A percentile compares a stretch with the other conserved stretches of the same genome.
Conservation (phyloP, 2,888 invertebrate genomes). For the Nomada goodeniana region DNA sequence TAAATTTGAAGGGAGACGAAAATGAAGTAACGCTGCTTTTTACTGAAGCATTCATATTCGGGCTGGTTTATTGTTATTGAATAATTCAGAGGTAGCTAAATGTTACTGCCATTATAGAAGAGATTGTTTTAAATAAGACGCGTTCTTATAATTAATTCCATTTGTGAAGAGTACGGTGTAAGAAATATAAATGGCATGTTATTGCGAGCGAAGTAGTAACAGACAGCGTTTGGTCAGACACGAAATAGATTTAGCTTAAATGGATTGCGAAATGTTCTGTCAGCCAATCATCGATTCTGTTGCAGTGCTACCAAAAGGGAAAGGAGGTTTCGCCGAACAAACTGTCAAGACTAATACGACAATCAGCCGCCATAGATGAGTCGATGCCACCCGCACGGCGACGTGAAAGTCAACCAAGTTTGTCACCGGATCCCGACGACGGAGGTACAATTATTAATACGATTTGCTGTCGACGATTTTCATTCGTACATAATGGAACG, state of each 20-base stretch:
- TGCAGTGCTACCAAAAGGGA: slow-evolving; percentile 82
- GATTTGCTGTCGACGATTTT: slow-evolving; percentile 16
- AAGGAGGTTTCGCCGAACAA: slow-evolving; percentile 83
- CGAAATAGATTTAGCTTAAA: background rate
- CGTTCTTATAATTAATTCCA: too few relatives aligned
- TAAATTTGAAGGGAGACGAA: too few relatives aligned
- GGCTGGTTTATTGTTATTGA: too few relatives aligned
- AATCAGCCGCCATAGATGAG: slow-evolving; percentile 96
- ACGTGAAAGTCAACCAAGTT: slow-evolving; percentile 92
- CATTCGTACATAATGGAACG: slow-evolving; percentile 13
- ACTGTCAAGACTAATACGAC: slow-evolving; percentile 91
- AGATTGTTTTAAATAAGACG: too few relatives aligned
- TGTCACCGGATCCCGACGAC: slow-evolving; percentile 92
- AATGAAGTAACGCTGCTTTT: too few relatives aligned
- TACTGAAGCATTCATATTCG: too few relatives aligned
- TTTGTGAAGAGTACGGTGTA: too few relatives aligned
- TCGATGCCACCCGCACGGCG: slow-evolving; percentile 90
- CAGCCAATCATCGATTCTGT: slow-evolving; percentile 21
- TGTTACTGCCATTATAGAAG: too few relatives aligned
- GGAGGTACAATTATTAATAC: slow-evolving; percentile 73
- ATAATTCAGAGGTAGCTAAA: too few relatives aligned
- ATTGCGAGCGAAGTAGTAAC: background rate
- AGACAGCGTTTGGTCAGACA: background rate
- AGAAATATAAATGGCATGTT: background rate
- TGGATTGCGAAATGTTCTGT: background rate